A percentile compares a stretch with the other conserved stretches of the same genome.
phyloP scores from a whole-genome alignment of 2,888 invertebrate species.

The Omphaloscelis lunosa region DNA sequence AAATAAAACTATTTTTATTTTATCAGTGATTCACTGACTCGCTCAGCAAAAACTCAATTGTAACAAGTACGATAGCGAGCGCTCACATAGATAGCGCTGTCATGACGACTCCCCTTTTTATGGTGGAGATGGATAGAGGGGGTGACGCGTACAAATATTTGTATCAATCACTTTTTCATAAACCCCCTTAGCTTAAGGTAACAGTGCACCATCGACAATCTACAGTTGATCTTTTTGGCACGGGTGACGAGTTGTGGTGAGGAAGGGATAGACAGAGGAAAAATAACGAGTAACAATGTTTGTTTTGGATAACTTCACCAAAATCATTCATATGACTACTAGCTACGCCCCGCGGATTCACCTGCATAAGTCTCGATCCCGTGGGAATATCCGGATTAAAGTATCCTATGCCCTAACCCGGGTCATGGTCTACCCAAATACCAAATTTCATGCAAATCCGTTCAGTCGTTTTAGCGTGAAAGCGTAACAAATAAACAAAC shows the following conservation, averaged over 20 bases:
- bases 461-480: too few relatives aligned
- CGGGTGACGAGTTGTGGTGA: background rate
- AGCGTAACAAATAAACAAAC: too few relatives aligned
- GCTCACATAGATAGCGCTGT: background rate
- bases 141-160: background rate
- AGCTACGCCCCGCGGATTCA: too few relatives aligned
- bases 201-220: background rate
- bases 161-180: background rate
- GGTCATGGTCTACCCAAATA: too few relatives aligned
- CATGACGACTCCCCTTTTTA: slow-evolving; percentile 4
- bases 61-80: background rate
- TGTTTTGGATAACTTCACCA: background rate
- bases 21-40: background rate
- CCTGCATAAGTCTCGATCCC: too few relatives aligned
- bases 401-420: too few relatives aligned
- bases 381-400: too few relatives aligned
- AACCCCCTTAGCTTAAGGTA: background rate
- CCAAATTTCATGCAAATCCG: too few relatives aligned
- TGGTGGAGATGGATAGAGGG: background rate
- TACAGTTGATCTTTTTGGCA: background rate
- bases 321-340: background rate
- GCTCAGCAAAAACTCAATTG: too few relatives aligned
- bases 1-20: background rate
- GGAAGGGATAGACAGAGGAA: background rate
- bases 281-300: background rate